These are phyloP conservation scores for Beris chalybata DNA, from an alignment of 2,888 invertebrate genomes.

Conservation along the genomic window DNA sequence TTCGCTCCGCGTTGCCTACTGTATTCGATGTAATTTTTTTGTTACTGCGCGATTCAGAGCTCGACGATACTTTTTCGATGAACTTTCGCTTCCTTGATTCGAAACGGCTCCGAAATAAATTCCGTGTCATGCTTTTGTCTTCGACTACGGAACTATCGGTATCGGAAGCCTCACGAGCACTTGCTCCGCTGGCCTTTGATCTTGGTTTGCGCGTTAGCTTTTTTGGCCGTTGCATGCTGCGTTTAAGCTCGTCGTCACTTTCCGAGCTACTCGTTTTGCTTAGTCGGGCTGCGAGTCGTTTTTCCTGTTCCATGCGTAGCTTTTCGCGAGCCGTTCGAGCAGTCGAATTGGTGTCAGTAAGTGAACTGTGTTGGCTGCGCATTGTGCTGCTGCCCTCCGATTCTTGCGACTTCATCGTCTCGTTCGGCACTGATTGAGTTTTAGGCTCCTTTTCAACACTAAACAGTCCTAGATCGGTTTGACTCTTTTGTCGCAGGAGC, in stretches of 20 bases:
- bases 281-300: conserved; percentile 50
- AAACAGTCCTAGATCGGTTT: conserved; percentile 53
- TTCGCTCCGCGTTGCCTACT: background rate
- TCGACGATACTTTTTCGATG: conserved; percentile 26
- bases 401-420: background rate
- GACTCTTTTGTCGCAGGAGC: conserved; percentile 38
- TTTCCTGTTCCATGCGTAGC: conserved; percentile 50
- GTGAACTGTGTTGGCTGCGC: background rate
- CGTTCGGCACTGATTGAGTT: background rate
- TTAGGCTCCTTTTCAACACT: conserved; percentile 45
- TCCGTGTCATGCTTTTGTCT: conserved; percentile 28
- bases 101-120: conserved; percentile 28
- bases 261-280: conserved; percentile 58
- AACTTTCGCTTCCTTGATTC: conserved; percentile 33
- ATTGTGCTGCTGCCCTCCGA: background rate
- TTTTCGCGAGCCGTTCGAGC: conserved; percentile 57
- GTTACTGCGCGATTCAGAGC: conserved; percentile 5
- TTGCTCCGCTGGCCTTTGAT: conserved; percentile 30
- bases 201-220: conserved; percentile 43
- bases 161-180: conserved; percentile 16
- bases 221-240: conserved; percentile 48
- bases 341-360: conserved; percentile 44
- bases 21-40: conserved; percentile 9
- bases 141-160: conserved; percentile 33
- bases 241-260: conserved; percentile 52